phyloP scores from a whole-genome alignment of 2,888 invertebrate genomes.

The Lithophane socia region DNA sequence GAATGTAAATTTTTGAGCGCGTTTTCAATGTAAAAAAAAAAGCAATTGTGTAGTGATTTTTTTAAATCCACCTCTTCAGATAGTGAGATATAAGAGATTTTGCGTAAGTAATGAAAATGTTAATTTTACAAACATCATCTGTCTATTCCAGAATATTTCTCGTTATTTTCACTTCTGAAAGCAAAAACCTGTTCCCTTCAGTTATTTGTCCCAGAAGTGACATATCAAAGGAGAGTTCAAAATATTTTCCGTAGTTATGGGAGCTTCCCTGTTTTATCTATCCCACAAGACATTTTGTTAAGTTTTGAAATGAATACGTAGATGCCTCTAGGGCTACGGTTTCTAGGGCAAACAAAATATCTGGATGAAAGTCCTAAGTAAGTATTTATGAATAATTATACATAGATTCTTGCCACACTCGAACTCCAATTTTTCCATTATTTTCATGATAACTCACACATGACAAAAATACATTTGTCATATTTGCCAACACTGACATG shows the following conservation, averaged over 20 bases:
- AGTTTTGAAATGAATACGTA: slow-evolving; percentile 13
- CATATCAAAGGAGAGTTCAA: slow-evolving; percentile 30
- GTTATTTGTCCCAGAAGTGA: slow-evolving; percentile 45
- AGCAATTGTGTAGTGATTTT: slow-evolving; percentile 1
- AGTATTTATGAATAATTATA: too few species aligned
- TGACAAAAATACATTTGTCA: slow-evolving; percentile 26
- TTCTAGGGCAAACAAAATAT: neutral
- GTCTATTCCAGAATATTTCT: slow-evolving; percentile 19
- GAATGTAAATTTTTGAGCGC: slow-evolving; percentile 39
- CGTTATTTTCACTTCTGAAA: slow-evolving; percentile 28
- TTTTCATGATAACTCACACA: neutral
- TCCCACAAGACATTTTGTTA: slow-evolving; percentile 36
- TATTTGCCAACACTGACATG: slow-evolving; percentile 23
- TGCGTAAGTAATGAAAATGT: slow-evolving; percentile 15
- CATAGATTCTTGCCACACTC: neutral
- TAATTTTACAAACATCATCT: slow-evolving; percentile 16
- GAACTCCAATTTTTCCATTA: neutral
- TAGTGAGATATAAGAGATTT: slow-evolving; percentile 13
- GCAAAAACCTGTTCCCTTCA: slow-evolving; percentile 34
- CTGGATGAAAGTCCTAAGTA: too few species aligned
- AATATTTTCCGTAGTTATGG: slow-evolving; percentile 15
- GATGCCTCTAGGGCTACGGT: neutral
- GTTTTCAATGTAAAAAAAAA: slow-evolving; percentile 33
- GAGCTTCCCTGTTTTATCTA: slow-evolving; percentile 18
- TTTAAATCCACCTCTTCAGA: neutral